Percentiles rank a stretch among this genome's conserved stretches.
Conservation (phyloP, 2,113 vertebrate genomes). For the Marmota flaviventris region DNA sequence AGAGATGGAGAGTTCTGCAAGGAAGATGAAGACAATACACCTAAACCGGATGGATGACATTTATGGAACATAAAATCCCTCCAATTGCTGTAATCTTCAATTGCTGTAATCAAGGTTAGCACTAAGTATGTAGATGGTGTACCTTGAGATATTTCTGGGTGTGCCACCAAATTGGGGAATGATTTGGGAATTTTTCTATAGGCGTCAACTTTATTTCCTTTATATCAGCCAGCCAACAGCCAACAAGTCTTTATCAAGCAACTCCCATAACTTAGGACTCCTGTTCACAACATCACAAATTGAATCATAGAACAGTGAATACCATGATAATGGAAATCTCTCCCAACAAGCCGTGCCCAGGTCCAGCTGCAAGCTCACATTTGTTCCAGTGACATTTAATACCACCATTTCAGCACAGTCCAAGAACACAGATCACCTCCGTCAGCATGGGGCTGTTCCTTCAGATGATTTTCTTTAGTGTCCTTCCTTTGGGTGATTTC, state of each 20-base stretch:
- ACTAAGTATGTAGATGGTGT: not conserved
- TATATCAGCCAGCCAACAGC: not conserved
- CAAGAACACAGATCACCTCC: not conserved
- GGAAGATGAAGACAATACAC: not conserved
- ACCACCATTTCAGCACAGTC: not conserved
- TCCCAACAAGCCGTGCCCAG: not conserved
- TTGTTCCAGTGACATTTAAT: not conserved
- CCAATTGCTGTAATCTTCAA: not conserved
- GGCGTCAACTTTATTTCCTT: not conserved
- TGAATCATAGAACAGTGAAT: not conserved
- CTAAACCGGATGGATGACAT: not conserved
- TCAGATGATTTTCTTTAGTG: not conserved
- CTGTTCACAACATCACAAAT: not conserved
- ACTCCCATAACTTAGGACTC: not conserved
- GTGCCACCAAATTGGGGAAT: not conserved
- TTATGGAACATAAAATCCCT: not conserved
- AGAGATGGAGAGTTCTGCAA: not conserved
- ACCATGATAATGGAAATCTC: not conserved
- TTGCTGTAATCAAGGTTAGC: not conserved
- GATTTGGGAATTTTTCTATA: not conserved
- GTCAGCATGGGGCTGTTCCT: rapidly evolving
- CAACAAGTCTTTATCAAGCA: not conserved
- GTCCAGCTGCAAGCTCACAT: not conserved
- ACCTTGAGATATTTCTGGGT: not conserved
- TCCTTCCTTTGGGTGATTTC: not conserved